A percentile compares a stretch with the other conserved stretches of the same genome.
phyloP scores from a whole-genome alignment of 2,797 vertebrate genomes.

The Phoebastria nigripes region DNA sequence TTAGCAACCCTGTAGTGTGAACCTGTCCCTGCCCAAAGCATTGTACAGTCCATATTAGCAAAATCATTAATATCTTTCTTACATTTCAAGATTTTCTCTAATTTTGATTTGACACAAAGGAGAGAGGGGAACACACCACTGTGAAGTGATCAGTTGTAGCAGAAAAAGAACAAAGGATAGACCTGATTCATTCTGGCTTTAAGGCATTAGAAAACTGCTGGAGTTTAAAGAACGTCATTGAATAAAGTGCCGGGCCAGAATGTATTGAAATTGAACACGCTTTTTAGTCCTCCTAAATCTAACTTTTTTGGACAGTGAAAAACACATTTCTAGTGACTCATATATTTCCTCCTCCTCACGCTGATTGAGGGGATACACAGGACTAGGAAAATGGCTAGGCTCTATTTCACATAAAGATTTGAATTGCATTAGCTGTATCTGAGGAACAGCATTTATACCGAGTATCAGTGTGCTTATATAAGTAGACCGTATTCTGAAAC shows the following conservation, averaged over 20 bases:
- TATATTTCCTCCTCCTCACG: not conserved
- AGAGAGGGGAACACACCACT: not conserved
- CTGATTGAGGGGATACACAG: not conserved
- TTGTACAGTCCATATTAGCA: not conserved
- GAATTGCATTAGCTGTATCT: constrained; percentile 1
- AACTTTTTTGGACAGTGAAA: not conserved
- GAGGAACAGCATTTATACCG: not conserved
- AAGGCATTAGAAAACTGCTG: not conserved
- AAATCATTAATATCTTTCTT: not conserved
- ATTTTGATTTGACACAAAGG: not conserved
- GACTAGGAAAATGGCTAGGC: not conserved
- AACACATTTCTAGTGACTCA: not conserved
- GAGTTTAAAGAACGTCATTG: not conserved
- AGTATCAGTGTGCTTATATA: not conserved
- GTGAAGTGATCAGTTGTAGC: not conserved
- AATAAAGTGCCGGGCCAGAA: not conserved
- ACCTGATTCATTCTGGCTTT: not conserved
- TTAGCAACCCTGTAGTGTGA: not conserved
- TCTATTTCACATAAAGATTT: not conserved
- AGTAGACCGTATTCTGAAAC: not conserved
- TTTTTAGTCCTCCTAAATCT: not conserved
- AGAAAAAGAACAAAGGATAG: not conserved
- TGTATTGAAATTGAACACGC: not conserved
- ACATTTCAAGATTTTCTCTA: not conserved
- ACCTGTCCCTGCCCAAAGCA: not conserved